Evolutionary conservation across 2,888 invertebrate genomes (phyloP), one percentile per base, ranked within the genome.

Genomic region (Nesidiocoris tenuis): DNA sequence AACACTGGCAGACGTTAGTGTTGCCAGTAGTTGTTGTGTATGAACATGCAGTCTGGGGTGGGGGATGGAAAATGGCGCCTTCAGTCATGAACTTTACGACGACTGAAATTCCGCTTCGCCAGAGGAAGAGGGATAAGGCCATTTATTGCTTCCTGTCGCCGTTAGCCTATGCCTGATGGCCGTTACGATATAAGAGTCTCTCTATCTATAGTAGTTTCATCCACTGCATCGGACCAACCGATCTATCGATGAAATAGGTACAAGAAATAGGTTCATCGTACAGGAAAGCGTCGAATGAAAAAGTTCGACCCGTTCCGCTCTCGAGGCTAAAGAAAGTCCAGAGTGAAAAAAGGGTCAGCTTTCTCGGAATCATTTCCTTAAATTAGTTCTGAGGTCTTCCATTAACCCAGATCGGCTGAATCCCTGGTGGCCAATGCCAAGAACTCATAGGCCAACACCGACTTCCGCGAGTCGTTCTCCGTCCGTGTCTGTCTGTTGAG

Each of bases 321-420:
- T n/a, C n/a, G n/a, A n/a, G n/a, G n/a, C n/a, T n/a, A n/a, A n/a
- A 12, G 39, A 3, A 12, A 39, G 39, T 39, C 39, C 3, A 39
- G 39, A 39, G 39, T 39, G 39, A 39, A 12, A 39, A 39, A 39
- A 39, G 39, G 39, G 39, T 39, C 39, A 39, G 39, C 39, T 39
- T 39, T 39, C 39, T 39, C 39, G 70, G 70, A 70, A 59, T 70
- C 70, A 70, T 70, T 70, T 70, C 70, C 57, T 70, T 70, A 70
- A 70, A 70, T 70, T 70, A 70, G 70, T 70, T 59, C 39, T 39
- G 39, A 39, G 59, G 70, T 70, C 70, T 59, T 70, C 70, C 70
- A 70, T 70, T 70, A 70, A 70, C 70, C 70, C 70, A 70, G 70
- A 70, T 70, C 70, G 5, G 12, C 39, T 12, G 39, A 39, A 39